These are phyloP conservation scores for Myopa tessellatipennis DNA, from an alignment of 2,888 invertebrate species.

Conservation along the genomic window DNA sequence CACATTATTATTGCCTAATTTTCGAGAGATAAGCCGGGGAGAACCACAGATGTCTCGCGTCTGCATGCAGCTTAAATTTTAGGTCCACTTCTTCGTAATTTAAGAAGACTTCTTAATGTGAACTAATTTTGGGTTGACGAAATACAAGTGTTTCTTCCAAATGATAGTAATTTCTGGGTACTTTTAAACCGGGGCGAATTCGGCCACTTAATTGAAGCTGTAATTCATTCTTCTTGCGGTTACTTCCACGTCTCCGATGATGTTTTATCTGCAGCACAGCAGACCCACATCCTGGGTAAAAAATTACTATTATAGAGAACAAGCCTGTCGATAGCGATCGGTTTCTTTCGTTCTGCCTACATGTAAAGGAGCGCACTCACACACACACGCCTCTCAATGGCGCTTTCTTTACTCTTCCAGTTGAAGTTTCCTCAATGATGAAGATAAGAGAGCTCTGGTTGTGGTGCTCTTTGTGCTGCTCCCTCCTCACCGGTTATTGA, in stretches of 20 bases:
- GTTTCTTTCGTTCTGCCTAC: neutral
- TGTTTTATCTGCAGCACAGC: neutral
- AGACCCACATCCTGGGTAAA: neutral
- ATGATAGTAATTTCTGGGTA: no score
- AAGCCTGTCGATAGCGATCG: neutral
- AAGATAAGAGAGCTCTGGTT: neutral
- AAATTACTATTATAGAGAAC: no score
- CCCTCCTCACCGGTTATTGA: constrained; percentile 1
- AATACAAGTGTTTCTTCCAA: no score
- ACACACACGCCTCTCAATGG: neutral
- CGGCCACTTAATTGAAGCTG: no score
- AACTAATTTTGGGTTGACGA: no score
- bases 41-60: no score
- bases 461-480: neutral
- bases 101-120: no score
- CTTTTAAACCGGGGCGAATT: no score
- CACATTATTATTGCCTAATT: neutral
- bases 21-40: no score
- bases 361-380: constrained; percentile 9
- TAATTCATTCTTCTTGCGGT: no score
- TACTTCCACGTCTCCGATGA: neutral
- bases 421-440: neutral
- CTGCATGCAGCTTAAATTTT: no score
- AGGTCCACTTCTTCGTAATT: no score
- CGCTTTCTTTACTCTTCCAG: neutral